Evolutionary conservation across 2,888 invertebrate species (phyloP).

Genomic region (Tipula confusa): DNA sequence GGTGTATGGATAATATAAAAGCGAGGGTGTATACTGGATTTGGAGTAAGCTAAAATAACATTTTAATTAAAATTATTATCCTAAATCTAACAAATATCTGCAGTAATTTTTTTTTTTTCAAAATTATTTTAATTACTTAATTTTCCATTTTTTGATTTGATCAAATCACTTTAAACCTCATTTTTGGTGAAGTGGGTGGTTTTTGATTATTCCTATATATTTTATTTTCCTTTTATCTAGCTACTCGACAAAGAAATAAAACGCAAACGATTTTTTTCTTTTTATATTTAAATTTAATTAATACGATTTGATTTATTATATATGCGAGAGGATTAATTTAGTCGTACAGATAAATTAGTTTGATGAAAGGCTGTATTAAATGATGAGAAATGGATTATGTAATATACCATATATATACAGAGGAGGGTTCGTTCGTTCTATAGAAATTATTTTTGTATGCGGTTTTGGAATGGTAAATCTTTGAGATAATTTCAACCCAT

Average conservation of each 20-base stretch:
- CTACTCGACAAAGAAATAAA: neutral
- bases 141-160: slow-evolving; percentile 3
- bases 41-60: neutral
- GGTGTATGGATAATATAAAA: neutral
- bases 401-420: too few species aligned
- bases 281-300: too few species aligned
- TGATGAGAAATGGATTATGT: neutral
- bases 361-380: neutral
- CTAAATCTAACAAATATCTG: neutral
- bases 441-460: too few species aligned
- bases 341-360: neutral
- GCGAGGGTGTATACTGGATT: neutral
- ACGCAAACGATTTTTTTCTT: neutral
- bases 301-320: neutral
- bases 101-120: neutral
- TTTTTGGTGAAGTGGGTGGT: neutral
- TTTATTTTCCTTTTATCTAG: neutral
- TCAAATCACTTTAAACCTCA: neutral
- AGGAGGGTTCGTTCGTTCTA: too few species aligned
- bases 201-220: neutral
- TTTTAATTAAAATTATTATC: slow-evolving; percentile 25
- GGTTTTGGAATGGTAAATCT: neutral
- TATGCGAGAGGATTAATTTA: neutral
- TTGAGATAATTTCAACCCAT: neutral
- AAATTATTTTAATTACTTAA: slow-evolving; percentile 20